Base-by-base conservation (phyloP, 2,888 invertebrate species). In the Drosophila prostipennis region DNA sequence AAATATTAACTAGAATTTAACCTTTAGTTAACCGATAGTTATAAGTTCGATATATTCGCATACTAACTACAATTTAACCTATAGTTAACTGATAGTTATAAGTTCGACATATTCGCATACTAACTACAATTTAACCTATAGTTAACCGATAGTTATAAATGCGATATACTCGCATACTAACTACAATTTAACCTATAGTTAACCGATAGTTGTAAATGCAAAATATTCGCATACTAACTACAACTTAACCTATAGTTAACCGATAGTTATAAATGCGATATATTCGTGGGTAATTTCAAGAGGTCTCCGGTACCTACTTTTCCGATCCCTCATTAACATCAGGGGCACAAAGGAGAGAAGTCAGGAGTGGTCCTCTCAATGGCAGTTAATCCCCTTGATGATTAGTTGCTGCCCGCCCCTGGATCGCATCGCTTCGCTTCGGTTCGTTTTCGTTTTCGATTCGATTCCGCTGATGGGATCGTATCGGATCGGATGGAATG, bases 391-490 rank as follows among this genome's bases (percentile, higher is more conserved):
- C 71, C 63, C 52, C 52, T 52, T 71, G 63, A 70, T 64, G 63
- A 70, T 57, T 63, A 70, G 64, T 69, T 63, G 65, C 63, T 39
- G 65, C 63, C 55, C 67, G 64, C 65, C 64, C 53, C 61, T 61
- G 51, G 32, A 29, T 29, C 29, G 6, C 32, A 13, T 14, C n/a
- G 29, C 2, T 29, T 23, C n/a, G 36, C 8, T 52, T 19, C n/a
- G 36, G 11, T 52, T 48, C 34, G n/a, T n/a, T n/a, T n/a, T n/a
- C 34, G 19, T 19, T 19, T 19, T 19, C 19, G 19, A 19, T 19
- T 19, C n/a, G 36, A n/a, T 52, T 48, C 34, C 8, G 16, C 45
- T 61, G 39, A 61, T 65, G n/a, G 45, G 45, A 65, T 65, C 45
- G 37, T 14, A 46, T 46, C 29, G 45, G 2, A 46, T 46, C 29